phyloP scores from a whole-genome alignment of 2,888 invertebrate genomes.

The Lasioglossum marginatum region DNA sequence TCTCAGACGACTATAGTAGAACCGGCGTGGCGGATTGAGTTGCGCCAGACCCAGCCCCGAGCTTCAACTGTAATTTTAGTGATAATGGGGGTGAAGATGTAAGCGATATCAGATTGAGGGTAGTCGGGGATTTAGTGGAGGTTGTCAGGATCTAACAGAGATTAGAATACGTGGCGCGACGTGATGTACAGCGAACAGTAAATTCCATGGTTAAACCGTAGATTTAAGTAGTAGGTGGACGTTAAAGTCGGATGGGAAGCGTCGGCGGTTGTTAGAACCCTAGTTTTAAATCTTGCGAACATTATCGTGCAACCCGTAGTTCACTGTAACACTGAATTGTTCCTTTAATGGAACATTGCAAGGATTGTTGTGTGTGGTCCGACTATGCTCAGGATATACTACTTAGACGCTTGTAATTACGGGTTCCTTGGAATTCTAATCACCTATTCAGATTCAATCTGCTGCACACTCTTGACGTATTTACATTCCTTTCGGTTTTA shows the following conservation, averaged over 20 bases:
- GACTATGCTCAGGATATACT: neutral
- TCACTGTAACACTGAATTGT: neutral
- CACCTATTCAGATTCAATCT: neutral
- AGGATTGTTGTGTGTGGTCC: neutral
- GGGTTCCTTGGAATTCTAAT: neutral
- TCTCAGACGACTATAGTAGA: neutral
- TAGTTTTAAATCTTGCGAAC: neutral
- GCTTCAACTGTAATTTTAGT: neutral
- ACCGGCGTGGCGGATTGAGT: neutral
- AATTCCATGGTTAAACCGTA: neutral
- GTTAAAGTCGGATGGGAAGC: neutral
- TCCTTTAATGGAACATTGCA: neutral
- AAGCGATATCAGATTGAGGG: constrained; percentile 5
- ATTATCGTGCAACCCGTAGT: neutral
- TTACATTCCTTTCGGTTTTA: neutral
- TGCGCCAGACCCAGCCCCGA: neutral
- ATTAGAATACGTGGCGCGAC: neutral
- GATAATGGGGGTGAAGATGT: constrained; percentile 5
- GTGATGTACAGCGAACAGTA: neutral
- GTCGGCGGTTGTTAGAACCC: neutral
- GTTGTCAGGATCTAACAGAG: neutral
- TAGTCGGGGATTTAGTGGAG: neutral
- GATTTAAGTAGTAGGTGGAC: neutral
- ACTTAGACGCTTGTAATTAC: neutral
- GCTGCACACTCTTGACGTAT: neutral